Conservation (phyloP, 1,140 invertebrate species). For the Trichonephila inaurata region DNA sequence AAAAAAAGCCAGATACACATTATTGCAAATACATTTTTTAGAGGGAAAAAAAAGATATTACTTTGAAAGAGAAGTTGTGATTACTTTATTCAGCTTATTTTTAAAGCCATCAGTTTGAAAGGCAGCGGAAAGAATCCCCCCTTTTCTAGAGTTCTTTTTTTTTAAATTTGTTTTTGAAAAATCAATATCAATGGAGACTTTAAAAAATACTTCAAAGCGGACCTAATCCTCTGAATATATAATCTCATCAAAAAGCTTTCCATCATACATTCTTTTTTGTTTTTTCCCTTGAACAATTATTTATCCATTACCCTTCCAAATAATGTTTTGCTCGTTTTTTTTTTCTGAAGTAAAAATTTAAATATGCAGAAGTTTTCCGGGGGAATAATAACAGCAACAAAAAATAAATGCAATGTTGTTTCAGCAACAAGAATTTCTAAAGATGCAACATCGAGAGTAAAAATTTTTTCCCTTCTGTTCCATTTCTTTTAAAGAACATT, state of each 20-base stretch:
- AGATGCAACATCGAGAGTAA: background rate
- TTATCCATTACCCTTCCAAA: background rate
- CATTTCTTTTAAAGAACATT: background rate
- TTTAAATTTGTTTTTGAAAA: background rate
- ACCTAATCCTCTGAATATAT: slow-evolving; percentile 30
- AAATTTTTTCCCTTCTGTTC: background rate
- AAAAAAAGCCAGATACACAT: too few relatives aligned
- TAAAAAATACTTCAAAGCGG: background rate
- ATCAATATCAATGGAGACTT: slow-evolving; percentile 10
- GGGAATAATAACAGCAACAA: background rate
- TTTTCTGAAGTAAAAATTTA: background rate
- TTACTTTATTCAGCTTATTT: slow-evolving; percentile 2
- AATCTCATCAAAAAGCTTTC: slow-evolving; percentile 41
- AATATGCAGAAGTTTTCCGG: background rate
- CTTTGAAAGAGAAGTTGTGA: background rate
- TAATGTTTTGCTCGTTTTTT: background rate
- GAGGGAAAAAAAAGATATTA: background rate
- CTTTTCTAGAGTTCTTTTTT: background rate
- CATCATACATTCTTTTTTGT: background rate
- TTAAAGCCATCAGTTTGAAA: background rate
- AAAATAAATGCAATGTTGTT: background rate
- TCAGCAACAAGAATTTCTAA: background rate
- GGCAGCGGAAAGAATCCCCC: background rate
- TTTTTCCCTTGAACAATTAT: slow-evolving; percentile 12
- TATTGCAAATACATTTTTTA: background rate